phyloP scores from a whole-genome alignment of 1,140 invertebrate genomes.

The Drosophila sucinea region DNA sequence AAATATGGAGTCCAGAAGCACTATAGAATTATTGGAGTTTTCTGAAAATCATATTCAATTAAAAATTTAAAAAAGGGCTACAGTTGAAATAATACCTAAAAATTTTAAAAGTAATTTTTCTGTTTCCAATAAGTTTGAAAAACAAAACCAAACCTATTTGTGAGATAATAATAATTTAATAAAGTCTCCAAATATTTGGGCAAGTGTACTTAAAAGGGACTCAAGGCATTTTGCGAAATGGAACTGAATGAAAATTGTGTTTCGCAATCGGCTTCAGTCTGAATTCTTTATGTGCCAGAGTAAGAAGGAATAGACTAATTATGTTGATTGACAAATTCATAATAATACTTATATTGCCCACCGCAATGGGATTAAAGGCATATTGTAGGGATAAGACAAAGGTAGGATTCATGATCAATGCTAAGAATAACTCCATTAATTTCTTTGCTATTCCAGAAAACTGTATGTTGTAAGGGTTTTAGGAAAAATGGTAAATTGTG shows the following conservation, averaged over 20 bases:
- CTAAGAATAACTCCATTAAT: not conserved
- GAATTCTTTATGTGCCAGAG: constrained; percentile 17
- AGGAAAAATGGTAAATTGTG: not conserved
- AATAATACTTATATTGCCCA: constrained; percentile 34
- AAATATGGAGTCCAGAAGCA: too few species aligned
- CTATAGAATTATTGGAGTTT: too few species aligned
- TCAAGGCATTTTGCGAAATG: constrained; percentile 6
- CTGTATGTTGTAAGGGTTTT: constrained; percentile 33
- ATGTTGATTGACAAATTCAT: constrained; percentile 41
- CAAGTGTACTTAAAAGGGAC: not conserved
- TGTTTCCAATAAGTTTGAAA: too few species aligned
- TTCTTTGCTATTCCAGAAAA: not conserved
- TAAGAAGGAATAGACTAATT: constrained; percentile 13
- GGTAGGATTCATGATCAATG: not conserved
- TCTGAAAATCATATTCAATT: too few species aligned
- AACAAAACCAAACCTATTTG: too few species aligned
- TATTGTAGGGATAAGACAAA: not conserved
- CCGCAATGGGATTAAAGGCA: not conserved
- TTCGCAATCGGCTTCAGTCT: constrained; percentile 40
- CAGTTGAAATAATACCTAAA: too few species aligned
- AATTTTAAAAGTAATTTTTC: too few species aligned
- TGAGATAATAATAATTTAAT: too few species aligned
- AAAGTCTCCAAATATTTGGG: too few species aligned
- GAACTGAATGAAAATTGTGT: constrained; percentile 18
- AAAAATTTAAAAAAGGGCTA: too few species aligned